Evolutionary conservation across 2,797 vertebrate genomes (phyloP).

Genomic region (Gephyroberyx darwinii): DNA sequence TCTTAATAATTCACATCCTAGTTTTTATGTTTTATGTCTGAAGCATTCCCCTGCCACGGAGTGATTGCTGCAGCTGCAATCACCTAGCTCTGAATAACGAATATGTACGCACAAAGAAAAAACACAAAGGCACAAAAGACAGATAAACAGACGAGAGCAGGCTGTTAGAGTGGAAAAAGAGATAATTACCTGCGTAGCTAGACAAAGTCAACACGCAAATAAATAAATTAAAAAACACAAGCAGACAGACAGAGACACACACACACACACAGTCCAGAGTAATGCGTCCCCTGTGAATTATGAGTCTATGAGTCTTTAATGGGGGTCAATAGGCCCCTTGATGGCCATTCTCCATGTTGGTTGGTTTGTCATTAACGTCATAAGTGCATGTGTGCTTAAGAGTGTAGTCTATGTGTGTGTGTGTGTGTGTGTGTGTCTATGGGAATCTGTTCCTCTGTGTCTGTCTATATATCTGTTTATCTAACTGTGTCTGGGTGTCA

Average conservation of each 20-base stretch:
- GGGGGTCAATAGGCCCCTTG: slow-evolving; percentile 65
- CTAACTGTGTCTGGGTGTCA: background rate
- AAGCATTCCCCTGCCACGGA: slow-evolving; percentile 24
- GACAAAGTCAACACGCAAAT: slow-evolving; percentile 28
- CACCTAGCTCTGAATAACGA: background rate
- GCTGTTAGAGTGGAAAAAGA: background rate
- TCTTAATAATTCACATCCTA: slow-evolving; percentile 53
- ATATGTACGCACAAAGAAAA: slow-evolving; percentile 12
- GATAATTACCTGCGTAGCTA: slow-evolving; percentile 45
- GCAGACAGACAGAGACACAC: slow-evolving; percentile 29
- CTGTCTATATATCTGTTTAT: background rate
- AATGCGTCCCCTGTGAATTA: slow-evolving; percentile 64
- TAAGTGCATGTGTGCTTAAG: slow-evolving; percentile 37
- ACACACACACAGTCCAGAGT: slow-evolving; percentile 13
- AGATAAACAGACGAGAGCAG: slow-evolving; percentile 3
- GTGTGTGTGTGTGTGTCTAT: slow-evolving; percentile 2
- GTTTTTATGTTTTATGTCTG: background rate
- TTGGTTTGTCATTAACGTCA: slow-evolving; percentile 63
- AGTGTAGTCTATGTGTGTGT: slow-evolving; percentile 33
- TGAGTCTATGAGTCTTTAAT: slow-evolving; percentile 67
- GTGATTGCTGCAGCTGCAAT: slow-evolving; percentile 4
- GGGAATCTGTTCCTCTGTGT: background rate
- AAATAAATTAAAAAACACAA: slow-evolving; percentile 38
- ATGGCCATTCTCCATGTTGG: slow-evolving; percentile 63
- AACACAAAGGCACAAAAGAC: slow-evolving; percentile 27